These are phyloP conservation scores for Cladorhizidae sp. DNA, from an alignment of 37 sponge, comb jelly and placozoan genomes.

Conservation along the genomic window DNA sequence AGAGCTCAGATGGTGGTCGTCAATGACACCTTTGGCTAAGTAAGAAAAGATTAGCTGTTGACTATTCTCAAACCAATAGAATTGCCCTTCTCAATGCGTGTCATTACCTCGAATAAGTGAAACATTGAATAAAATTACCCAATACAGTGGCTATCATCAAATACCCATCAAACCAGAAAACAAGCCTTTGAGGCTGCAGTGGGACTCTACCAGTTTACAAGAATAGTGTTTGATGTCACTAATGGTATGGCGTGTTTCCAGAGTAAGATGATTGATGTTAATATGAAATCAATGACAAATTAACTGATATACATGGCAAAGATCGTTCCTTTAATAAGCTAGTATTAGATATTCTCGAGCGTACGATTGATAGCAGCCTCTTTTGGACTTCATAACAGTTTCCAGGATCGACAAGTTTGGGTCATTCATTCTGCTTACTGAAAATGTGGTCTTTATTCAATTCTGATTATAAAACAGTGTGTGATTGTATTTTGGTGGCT, in stretches of 20 bases:
- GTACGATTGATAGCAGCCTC: no score
- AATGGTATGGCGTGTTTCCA: constrained; percentile 17
- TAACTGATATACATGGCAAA: no score
- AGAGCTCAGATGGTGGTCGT: neutral
- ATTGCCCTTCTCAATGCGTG: neutral
- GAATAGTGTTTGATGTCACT: constrained; percentile 9
- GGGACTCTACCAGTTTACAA: constrained; percentile 22
- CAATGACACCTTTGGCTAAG: neutral
- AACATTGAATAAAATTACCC: neutral
- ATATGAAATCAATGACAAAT: no score
- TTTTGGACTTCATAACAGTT: no score
- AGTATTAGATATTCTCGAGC: no score
- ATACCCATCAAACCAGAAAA: no score
- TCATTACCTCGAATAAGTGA: neutral
- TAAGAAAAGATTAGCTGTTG: constrained; percentile 6
- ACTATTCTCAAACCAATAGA: constrained; percentile 13
- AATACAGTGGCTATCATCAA: neutral
- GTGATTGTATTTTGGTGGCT: no score
- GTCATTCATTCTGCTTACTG: no score
- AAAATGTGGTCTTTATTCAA: no score
- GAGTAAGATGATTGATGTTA: neutral
- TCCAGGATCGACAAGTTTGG: no score
- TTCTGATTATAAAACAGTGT: no score
- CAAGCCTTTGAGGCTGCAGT: neutral
- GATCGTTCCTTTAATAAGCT: no score